Percentiles rank a stretch among this genome's conserved stretches.
These are phyloP conservation scores for Heliconius hortense DNA, from an alignment of 2,888 invertebrate genomes.

Conservation along the genomic window DNA sequence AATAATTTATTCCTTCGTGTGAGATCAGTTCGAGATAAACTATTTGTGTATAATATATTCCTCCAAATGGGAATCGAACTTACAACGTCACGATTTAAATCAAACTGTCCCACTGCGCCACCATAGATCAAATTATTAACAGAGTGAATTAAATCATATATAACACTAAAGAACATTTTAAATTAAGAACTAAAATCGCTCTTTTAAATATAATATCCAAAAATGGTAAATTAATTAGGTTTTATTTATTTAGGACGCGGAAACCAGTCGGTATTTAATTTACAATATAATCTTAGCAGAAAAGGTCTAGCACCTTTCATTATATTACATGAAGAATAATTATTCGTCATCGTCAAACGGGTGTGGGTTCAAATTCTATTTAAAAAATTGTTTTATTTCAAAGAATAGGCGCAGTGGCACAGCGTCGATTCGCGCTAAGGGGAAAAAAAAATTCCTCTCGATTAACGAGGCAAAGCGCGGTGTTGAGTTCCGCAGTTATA, in stretches of 20 bases:
- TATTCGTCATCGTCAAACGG: background rate
- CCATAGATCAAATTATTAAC: background rate
- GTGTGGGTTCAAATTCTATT: background rate
- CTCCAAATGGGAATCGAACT: background rate
- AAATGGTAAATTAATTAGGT: constrained; percentile 16
- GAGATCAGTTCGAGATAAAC: too few species aligned
- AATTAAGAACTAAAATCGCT: background rate
- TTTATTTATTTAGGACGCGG: constrained; percentile 14
- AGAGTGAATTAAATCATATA: background rate
- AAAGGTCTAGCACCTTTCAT: background rate
- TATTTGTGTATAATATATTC: background rate
- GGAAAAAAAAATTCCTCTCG: background rate
- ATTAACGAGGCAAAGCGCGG: background rate
- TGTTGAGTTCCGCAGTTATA: background rate
- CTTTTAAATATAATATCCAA: background rate
- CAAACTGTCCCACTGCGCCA: background rate
- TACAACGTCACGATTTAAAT: background rate
- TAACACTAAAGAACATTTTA: background rate
- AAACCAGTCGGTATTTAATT: constrained; percentile 5
- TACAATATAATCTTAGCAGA: background rate
- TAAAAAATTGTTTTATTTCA: background rate
- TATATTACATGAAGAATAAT: too few species aligned
- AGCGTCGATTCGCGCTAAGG: too few species aligned
- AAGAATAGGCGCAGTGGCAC: too few species aligned
- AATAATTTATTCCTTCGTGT: too few species aligned